Evolutionary conservation across 1,140 invertebrate genomes (phyloP), one percentile per base, ranked within the genome.

Genomic region (Zaprionus davidi): DNA sequence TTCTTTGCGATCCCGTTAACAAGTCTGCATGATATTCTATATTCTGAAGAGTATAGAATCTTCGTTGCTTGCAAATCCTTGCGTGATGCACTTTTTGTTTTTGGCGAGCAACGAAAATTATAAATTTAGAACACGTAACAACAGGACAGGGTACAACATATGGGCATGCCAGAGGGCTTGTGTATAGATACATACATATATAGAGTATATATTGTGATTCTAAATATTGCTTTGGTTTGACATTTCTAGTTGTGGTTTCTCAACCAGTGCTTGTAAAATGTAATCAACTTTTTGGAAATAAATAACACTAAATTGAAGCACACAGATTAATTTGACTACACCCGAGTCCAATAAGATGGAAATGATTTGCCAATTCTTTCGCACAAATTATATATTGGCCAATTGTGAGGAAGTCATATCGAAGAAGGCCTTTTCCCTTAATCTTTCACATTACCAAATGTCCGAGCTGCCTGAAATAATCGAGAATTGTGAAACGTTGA

Each of bases 341-440:
- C 22, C 28, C 22, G 38, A 49, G 41, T 22, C 9, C 11, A 31
- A 31, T 2, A 58, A 60, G 5, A 88, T 88, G 84, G 84, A 88
- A n/a, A 81, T 20, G 38, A 92, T 95, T 72, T 94, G 94, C 84
- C 94, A 94, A 90, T 95, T 94, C 81, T 94, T 95, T 80, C 94
- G 94, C 92, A 93, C 94, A 90, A 95, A 95, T 82, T 94, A 95
- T 70, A 94, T 95, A 84, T 81, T 95, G 74, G 94, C 94, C 34
- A 93, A 94, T 76, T 95, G 95, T 76, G 94, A 95, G 93, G 93
- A 94, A 79, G 94, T 94, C 20, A 93, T 94, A 60, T 82, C 87
- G 1, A 94, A 94, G 71, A 94, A 94, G 87, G 93, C 94, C 13
- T 94, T 93, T 51, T 91, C 93, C 75, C 90, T 95, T 64, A 94